phyloP scores from a whole-genome alignment of 2,888 invertebrate species.

The Gymnoscelis rufifasciata region DNA sequence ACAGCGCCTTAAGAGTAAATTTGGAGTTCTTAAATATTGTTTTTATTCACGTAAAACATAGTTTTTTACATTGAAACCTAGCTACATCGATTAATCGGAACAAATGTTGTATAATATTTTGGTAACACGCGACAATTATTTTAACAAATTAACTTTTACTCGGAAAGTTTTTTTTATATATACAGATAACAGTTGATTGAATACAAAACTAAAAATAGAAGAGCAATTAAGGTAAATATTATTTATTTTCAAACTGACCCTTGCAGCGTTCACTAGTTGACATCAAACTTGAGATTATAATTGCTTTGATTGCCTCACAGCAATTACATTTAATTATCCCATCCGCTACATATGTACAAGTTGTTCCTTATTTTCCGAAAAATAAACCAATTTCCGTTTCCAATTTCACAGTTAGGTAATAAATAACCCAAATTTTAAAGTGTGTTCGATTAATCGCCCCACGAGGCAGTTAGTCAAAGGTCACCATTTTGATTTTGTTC shows the following conservation, averaged over 20 bases:
- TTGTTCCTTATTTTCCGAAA: not conserved
- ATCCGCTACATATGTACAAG: constrained; percentile 1
- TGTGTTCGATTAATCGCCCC: constrained; percentile 6
- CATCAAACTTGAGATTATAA: not conserved
- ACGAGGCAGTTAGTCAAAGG: constrained; percentile 8
- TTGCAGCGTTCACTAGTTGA: too few species aligned
- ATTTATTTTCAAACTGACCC: constrained; percentile 3
- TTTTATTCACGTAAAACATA: too few species aligned
- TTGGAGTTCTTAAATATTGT: too few species aligned
- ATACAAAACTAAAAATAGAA: not conserved
- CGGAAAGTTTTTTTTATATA: too few species aligned
- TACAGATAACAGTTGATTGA: too few species aligned
- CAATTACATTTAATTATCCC: not conserved
- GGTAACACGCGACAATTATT: too few species aligned
- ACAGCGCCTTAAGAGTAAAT: too few species aligned
- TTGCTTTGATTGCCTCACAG: too few species aligned
- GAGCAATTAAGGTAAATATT: not conserved
- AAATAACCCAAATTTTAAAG: constrained; percentile 11
- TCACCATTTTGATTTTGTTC: constrained; percentile 2
- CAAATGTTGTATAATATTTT: too few species aligned
- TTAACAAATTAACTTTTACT: too few species aligned
- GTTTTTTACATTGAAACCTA: too few species aligned
- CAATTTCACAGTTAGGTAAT: constrained; percentile 22
- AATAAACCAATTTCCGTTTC: constrained; percentile 22
- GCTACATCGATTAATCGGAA: too few species aligned